Conservation (phyloP, 2,888 invertebrate species). For the Allacma fusca region DNA sequence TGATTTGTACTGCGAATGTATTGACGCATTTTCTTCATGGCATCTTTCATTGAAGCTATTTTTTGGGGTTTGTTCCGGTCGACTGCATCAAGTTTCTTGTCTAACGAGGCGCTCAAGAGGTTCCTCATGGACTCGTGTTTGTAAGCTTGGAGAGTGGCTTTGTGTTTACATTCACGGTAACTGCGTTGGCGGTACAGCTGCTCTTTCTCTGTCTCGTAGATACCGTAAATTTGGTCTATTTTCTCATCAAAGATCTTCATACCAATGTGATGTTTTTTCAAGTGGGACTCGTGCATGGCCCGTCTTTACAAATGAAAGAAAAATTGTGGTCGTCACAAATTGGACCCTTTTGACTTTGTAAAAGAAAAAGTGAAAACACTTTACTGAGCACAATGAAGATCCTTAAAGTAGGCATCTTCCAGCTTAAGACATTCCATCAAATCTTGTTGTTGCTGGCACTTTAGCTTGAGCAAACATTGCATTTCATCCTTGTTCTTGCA, state of each 20-base stretch:
- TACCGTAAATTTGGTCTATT: conserved; percentile 11
- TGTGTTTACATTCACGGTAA: conserved; percentile 34
- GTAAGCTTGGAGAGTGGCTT: neutral
- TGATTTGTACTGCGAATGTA: conserved; percentile 44
- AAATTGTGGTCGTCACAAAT: neutral
- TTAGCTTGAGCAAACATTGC: conserved; percentile 14
- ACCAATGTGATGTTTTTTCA: conserved; percentile 30
- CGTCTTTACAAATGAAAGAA: conserved; percentile 33
- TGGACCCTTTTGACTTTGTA: neutral
- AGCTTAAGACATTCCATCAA: conserved; percentile 43
- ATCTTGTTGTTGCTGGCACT: conserved; percentile 39
- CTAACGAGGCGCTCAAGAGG: neutral
- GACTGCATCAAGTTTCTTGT: neutral
- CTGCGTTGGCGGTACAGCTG: conserved; percentile 27
- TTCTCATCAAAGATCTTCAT: conserved; percentile 34
- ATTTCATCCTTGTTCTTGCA: neutral
- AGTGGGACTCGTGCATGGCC: conserved; percentile 32
- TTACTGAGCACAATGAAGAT: conserved; percentile 49
- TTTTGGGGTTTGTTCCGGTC: conserved; percentile 28
- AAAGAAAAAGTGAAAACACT: no score
- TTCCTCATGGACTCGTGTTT: conserved; percentile 34
- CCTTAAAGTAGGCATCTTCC: conserved; percentile 44
- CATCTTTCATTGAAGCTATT: conserved; percentile 36
- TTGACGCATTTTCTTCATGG: conserved; percentile 37
- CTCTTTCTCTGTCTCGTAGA: conserved; percentile 37